Conservation (phyloP, 2,113 vertebrate genomes). For the Budorcas taxicolor region DNA sequence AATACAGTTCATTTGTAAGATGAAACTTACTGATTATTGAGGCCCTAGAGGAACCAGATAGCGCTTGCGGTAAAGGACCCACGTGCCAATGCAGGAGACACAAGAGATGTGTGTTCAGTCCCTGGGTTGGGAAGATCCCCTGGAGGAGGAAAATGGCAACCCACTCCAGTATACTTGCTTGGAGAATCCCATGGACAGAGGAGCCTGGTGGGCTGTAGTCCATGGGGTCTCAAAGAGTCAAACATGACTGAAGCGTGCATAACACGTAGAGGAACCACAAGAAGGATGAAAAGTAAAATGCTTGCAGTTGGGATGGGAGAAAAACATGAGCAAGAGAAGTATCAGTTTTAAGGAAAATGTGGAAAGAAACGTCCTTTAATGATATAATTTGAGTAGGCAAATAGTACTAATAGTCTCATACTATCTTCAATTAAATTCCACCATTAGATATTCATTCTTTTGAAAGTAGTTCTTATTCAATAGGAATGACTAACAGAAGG, state of each 20-base stretch:
- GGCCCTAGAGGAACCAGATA: not conserved
- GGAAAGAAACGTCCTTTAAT: not conserved
- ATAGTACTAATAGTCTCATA: not conserved
- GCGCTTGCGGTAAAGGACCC: not conserved
- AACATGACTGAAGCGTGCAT: not conserved
- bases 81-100: not conserved
- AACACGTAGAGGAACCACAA: not conserved
- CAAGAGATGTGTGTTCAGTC: not conserved
- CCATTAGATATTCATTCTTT: not conserved
- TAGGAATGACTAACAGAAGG: not conserved
- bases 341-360: not conserved
- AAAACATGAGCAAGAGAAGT: not conserved
- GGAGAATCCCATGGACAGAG: not conserved
- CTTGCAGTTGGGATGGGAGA: not conserved
- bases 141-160: not conserved
- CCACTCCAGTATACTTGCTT: not conserved
- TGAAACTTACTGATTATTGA: not conserved
- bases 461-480: not conserved
- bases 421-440: not conserved
- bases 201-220: not conserved
- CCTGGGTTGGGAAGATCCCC: not conserved
- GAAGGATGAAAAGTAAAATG: not conserved
- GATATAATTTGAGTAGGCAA: not conserved
- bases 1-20: not conserved
- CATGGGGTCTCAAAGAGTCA: not conserved